phyloP scores from a whole-genome alignment of 2,888 invertebrate genomes.

The Quadriops clusia region DNA sequence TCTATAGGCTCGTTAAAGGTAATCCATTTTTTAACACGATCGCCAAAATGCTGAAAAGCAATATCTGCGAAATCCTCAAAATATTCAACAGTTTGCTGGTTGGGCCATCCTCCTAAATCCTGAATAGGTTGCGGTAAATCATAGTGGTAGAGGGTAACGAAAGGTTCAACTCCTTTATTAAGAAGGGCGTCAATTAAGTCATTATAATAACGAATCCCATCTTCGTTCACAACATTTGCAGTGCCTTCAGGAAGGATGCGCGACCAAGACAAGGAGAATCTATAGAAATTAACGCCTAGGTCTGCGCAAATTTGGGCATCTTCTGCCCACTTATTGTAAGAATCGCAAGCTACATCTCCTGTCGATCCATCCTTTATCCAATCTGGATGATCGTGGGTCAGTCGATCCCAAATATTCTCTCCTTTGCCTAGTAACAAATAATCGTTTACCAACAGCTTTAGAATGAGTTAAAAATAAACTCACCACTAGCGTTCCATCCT shows the following conservation, averaged over 20 bases:
- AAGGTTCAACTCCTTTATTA: slow-evolving; percentile 42
- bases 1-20: slow-evolving; percentile 42
- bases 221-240: slow-evolving; percentile 43
- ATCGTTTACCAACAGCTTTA: no score
- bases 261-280: slow-evolving; percentile 51
- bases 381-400: slow-evolving; percentile 32
- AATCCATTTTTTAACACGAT: slow-evolving; percentile 39
- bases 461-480: no score
- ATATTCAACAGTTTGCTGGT: slow-evolving; percentile 43
- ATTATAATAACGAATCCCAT: slow-evolving; percentile 51
- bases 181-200: slow-evolving; percentile 45
- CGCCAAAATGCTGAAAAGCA: slow-evolving; percentile 29
- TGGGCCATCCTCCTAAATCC: slow-evolving; percentile 51
- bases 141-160: slow-evolving; percentile 54
- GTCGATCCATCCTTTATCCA: slow-evolving; percentile 20
- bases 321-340: slow-evolving; percentile 23
- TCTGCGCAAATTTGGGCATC: slow-evolving; percentile 21
- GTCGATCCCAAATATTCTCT: slow-evolving; percentile 41
- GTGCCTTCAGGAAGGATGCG: slow-evolving; percentile 49
- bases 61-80: slow-evolving; percentile 50
- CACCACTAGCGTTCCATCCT: no score
- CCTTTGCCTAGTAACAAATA: slow-evolving; percentile 35
- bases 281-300: slow-evolving; percentile 35
- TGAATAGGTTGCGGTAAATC: slow-evolving; percentile 48
- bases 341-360: slow-evolving; percentile 25